phyloP scores from a whole-genome alignment of 2,113 vertebrate genomes.

The Hyperopisus bebe region DNA sequence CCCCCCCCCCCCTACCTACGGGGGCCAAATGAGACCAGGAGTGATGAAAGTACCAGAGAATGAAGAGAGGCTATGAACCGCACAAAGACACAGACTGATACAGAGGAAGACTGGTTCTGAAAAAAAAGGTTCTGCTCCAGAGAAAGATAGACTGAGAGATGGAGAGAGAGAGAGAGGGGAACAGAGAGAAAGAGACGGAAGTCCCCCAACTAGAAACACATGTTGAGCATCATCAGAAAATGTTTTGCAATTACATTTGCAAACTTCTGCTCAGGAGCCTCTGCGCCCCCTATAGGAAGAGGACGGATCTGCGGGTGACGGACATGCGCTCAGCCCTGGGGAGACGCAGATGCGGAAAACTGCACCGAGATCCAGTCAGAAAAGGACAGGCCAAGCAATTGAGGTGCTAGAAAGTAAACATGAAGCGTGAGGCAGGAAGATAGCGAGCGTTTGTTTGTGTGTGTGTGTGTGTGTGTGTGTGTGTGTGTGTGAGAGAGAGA shows the following conservation, averaged over 20 bases:
- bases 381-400: background rate
- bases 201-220: conserved; percentile 42
- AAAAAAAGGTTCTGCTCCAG: conserved; percentile 37
- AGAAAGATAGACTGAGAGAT: conserved; percentile 17
- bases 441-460: background rate
- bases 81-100: conserved; percentile 8
- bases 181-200: conserved; percentile 29
- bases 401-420: background rate
- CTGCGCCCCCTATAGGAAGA: background rate
- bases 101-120: conserved; percentile 10
- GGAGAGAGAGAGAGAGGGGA: background rate
- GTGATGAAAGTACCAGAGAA: background rate
- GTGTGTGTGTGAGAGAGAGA: background rate
- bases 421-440: background rate
- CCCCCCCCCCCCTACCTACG: background rate
- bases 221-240: conserved; percentile 41
- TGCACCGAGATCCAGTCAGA: conserved; percentile 21
- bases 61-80: background rate
- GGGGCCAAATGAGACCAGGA: background rate
- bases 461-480: background rate
- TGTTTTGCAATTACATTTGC: conserved; percentile 20
- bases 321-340: conserved; percentile 24
- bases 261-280: conserved; percentile 25
- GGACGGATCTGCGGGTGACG: conserved; percentile 20
- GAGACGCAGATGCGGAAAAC: background rate